Percentiles rank a stretch among this genome's conserved stretches.
These are phyloP conservation scores for Ectemnius cavifrons DNA, from an alignment of 2,888 invertebrate genomes.

Conservation along the genomic window DNA sequence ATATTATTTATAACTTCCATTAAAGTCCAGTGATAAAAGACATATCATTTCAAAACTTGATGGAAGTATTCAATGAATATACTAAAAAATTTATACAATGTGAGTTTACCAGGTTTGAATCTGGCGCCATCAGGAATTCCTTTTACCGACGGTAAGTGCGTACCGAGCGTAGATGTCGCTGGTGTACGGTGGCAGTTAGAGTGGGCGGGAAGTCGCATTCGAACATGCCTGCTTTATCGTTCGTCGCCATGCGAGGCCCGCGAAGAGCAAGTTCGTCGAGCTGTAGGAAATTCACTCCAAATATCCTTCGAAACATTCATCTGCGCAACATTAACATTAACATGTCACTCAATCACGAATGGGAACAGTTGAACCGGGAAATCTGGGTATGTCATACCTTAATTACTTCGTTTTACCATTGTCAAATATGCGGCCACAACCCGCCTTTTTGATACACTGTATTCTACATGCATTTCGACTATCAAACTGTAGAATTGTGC, in stretches of 20 bases:
- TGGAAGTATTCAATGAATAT: conserved; percentile 11
- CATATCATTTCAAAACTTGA: too few species aligned
- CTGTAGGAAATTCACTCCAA: conserved; percentile 19
- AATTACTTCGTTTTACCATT: conserved; percentile 8
- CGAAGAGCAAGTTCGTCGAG: conserved; percentile 5
- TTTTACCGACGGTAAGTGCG: conserved; percentile 22
- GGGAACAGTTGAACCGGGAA: conserved; percentile 66
- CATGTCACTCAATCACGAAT: conserved; percentile 65
- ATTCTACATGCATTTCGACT: too few species aligned
- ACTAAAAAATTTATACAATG: neutral
- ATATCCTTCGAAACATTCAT: conserved; percentile 28
- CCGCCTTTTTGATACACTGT: too few species aligned
- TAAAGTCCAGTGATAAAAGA: too few species aligned
- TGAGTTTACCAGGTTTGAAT: conserved; percentile 13
- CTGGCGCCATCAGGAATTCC: neutral
- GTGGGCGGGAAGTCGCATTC: conserved; percentile 34
- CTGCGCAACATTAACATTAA: conserved; percentile 63
- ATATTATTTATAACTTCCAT: too few species aligned
- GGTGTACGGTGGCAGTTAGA: neutral
- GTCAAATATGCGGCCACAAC: too few species aligned
- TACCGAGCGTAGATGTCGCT: conserved; percentile 11
- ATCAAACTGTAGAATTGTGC: too few species aligned
- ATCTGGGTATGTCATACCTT: conserved; percentile 70
- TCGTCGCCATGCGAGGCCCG: conserved; percentile 36
- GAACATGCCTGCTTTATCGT: conserved; percentile 20